A percentile compares a stretch with the other conserved stretches of the same genome.
phyloP scores from a whole-genome alignment of 2,113 vertebrate species.

The Kryptolebias marmoratus region DNA sequence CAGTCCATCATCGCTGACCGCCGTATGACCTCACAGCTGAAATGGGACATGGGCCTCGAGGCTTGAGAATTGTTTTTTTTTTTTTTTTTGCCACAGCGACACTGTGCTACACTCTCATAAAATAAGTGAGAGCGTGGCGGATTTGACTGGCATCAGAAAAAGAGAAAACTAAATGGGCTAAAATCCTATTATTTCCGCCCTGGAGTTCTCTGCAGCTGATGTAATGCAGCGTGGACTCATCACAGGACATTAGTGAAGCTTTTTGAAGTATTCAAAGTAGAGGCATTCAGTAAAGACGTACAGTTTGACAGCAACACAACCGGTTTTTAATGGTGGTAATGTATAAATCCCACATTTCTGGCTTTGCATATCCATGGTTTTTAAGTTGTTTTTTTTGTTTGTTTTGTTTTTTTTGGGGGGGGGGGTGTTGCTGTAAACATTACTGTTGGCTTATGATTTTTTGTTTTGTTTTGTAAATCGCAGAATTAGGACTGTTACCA shows the following conservation, averaged over 20 bases:
- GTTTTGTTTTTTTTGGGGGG: background rate
- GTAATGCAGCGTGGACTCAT: constrained; percentile 33
- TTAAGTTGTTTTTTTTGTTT: no score
- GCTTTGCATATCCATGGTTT: background rate
- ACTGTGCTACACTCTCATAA: constrained; percentile 30
- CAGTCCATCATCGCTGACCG: constrained; percentile 70
- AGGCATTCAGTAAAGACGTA: constrained; percentile 7
- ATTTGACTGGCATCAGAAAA: constrained; percentile 63
- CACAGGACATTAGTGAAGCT: constrained; percentile 11
- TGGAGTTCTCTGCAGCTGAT: constrained; percentile 15
- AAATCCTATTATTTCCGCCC: constrained; percentile 37
- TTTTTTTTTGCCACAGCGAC: constrained; percentile 52
- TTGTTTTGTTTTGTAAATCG: background rate
- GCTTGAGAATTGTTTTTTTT: constrained; percentile 59
- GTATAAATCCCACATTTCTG: background rate
- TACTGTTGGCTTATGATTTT: background rate
- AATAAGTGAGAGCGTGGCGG: constrained; percentile 58
- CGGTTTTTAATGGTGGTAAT: background rate
- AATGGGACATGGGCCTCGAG: constrained; percentile 66
- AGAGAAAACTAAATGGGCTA: constrained; percentile 15
- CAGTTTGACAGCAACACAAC: background rate
- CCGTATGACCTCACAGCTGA: constrained; percentile 69
- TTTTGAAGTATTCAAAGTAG: background rate
- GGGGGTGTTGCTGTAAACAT: background rate
- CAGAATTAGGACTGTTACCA: background rate